A percentile compares a stretch with the other conserved stretches of the same genome.
Conservation (phyloP, 2,797 vertebrate genomes). For the Myiotriccus ornatus region DNA sequence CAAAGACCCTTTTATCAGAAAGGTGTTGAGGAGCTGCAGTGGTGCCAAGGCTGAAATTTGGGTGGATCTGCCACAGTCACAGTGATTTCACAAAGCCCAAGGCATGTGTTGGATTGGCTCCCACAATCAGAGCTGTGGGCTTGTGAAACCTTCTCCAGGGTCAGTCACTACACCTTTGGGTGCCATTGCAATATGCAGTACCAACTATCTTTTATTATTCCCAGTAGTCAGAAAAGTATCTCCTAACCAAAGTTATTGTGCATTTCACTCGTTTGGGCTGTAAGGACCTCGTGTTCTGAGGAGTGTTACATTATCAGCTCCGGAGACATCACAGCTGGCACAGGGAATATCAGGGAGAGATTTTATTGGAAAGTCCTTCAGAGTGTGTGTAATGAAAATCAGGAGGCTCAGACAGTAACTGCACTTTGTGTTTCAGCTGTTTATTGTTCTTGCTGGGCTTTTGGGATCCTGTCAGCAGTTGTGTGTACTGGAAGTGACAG, state of each 20-base stretch:
- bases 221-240: neutral
- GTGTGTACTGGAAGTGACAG: constrained; percentile 26
- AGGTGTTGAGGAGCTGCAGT: neutral
- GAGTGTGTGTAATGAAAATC: neutral
- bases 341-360: neutral
- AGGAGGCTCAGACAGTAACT: neutral
- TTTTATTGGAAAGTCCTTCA: neutral
- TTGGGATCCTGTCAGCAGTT: neutral
- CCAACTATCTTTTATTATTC: neutral
- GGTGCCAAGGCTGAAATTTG: neutral
- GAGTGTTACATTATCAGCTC: neutral
- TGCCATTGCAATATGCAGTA: accelerated
- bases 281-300: neutral
- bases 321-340: constrained; percentile 30
- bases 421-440: neutral
- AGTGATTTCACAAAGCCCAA: neutral
- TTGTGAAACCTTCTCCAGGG: neutral
- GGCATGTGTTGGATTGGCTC: neutral
- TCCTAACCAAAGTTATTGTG: neutral
- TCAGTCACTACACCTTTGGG: neutral
- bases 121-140: neutral
- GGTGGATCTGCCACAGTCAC: neutral
- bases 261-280: neutral
- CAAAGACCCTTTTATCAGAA: neutral
- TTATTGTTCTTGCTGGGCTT: constrained; percentile 30